Evolutionary conservation across 1,140 invertebrate genomes (phyloP).

Genomic region (Drosophila auraria): DNA sequence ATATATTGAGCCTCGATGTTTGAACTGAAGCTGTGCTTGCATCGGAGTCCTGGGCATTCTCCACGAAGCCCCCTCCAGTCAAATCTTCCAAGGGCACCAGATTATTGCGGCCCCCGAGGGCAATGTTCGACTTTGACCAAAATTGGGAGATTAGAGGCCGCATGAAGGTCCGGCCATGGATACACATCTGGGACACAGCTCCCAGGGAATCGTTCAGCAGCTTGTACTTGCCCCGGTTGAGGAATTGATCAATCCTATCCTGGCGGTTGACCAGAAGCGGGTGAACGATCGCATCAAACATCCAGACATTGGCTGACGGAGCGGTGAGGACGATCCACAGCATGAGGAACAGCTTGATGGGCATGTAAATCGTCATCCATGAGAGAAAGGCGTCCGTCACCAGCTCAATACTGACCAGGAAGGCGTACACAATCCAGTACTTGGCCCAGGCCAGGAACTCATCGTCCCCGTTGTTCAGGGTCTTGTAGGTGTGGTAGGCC

Average conservation of each 20-base stretch:
- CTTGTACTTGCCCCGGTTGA: constrained; percentile 37
- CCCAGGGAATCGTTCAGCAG: constrained; percentile 24
- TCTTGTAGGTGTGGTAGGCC: constrained; percentile 53
- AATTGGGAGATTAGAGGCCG: constrained; percentile 17
- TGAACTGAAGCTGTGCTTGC: not conserved
- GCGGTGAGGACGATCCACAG: constrained; percentile 57
- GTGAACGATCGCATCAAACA: constrained; percentile 52
- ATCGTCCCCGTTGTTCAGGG: constrained; percentile 26
- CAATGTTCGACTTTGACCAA: constrained; percentile 10
- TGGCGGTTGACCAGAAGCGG: constrained; percentile 46
- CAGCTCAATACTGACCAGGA: constrained; percentile 46
- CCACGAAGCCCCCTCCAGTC: not conserved
- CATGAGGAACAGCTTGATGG: constrained; percentile 53
- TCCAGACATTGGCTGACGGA: constrained; percentile 63
- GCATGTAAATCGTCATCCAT: constrained; percentile 60
- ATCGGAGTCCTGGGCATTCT: not conserved
- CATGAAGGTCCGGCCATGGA: not conserved
- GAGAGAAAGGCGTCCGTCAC: constrained; percentile 44
- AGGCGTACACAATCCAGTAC: constrained; percentile 65
- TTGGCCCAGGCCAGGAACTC: constrained; percentile 51
- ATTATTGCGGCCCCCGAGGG: no score
- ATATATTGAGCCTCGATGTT: not conserved
- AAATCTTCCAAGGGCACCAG: not conserved
- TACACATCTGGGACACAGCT: not conserved
- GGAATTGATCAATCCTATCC: constrained; percentile 48